Evolutionary conservation across 2,797 vertebrate species (phyloP).

Genomic region (Anabas testudineus): DNA sequence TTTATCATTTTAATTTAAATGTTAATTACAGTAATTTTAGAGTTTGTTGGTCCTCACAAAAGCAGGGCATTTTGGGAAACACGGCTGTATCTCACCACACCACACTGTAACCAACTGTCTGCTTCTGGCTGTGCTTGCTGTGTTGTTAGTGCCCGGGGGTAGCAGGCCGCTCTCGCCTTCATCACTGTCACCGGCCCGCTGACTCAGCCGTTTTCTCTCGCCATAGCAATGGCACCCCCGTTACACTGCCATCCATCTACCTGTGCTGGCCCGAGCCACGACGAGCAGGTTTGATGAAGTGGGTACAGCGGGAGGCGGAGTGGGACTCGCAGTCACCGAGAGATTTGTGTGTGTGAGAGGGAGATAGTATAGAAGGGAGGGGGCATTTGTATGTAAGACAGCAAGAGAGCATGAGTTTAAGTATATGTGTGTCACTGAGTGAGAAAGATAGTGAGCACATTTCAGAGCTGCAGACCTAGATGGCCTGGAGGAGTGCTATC

Average conservation of each 20-base stretch:
- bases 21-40: not conserved
- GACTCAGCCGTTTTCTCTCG: slow-evolving; percentile 68
- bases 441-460: slow-evolving; percentile 51
- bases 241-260: slow-evolving; percentile 79
- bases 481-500: slow-evolving; percentile 62
- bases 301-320: slow-evolving; percentile 46
- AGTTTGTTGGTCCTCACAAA: slow-evolving; percentile 4
- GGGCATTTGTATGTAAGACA: slow-evolving; percentile 49
- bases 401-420: slow-evolving; percentile 42
- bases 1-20: too few relatives aligned
- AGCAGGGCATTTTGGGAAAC: slow-evolving; percentile 69
- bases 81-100: slow-evolving; percentile 34
- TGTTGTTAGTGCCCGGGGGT: slow-evolving; percentile 59
- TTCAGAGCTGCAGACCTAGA: slow-evolving; percentile 50
- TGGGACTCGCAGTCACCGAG: slow-evolving; percentile 30
- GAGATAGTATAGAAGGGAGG: not conserved
- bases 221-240: slow-evolving; percentile 60
- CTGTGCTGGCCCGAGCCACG: slow-evolving; percentile 56
- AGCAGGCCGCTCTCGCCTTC: slow-evolving; percentile 72
- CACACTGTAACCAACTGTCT: slow-evolving; percentile 56
- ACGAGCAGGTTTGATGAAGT: slow-evolving; percentile 71
- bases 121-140: slow-evolving; percentile 69
- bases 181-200: slow-evolving; percentile 81
- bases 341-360: slow-evolving; percentile 14
- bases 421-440: slow-evolving; percentile 18